A percentile compares a stretch with the other conserved stretches of the same genome.
These are phyloP conservation scores for Elegia similella DNA, from an alignment of 2,888 invertebrate species.

Conservation along the genomic window DNA sequence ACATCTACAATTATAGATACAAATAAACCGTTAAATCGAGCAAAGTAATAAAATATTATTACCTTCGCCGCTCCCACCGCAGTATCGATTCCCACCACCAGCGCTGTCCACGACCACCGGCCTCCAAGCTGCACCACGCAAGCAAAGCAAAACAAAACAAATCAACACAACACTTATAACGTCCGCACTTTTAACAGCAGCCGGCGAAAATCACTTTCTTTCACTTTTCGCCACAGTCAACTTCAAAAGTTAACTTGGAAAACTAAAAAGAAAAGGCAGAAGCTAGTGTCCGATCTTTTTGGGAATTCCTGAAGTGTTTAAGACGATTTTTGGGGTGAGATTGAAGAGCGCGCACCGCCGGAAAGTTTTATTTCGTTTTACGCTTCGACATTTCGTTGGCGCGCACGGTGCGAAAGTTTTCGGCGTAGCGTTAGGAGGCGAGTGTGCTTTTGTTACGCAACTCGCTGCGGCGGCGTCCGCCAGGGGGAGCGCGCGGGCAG, in stretches of 20 bases:
- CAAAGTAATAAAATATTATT: slow-evolving; percentile 55
- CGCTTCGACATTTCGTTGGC: slow-evolving; percentile 63
- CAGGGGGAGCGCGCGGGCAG: slow-evolving; percentile 75
- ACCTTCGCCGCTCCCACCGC: slow-evolving; percentile 76
- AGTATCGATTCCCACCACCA: slow-evolving; percentile 76
- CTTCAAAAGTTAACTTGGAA: slow-evolving; percentile 52
- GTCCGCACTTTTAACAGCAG: slow-evolving; percentile 50
- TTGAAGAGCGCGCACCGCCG: slow-evolving; percentile 54
- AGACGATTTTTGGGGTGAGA: slow-evolving; percentile 32
- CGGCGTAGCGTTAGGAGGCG: slow-evolving; percentile 67
- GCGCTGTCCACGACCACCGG: slow-evolving; percentile 53
- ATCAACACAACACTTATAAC: slow-evolving; percentile 54
- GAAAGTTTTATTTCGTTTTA: slow-evolving; percentile 71
- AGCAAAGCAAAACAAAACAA: slow-evolving; percentile 73
- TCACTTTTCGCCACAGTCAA: slow-evolving; percentile 57
- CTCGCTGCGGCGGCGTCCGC: slow-evolving; percentile 74
- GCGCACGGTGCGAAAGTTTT: slow-evolving; percentile 71
- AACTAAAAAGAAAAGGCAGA: slow-evolving; percentile 54
- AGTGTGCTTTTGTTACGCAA: slow-evolving; percentile 80
- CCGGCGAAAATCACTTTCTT: slow-evolving; percentile 61
- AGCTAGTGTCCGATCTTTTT: slow-evolving; percentile 33
- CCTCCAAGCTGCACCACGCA: slow-evolving; percentile 54
- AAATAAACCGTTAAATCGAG: slow-evolving; percentile 13
- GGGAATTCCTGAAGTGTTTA: slow-evolving; percentile 30
- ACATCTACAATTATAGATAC: background rate